Percentiles rank a stretch among this genome's conserved stretches.
Evolutionary conservation across 2,797 vertebrate genomes (phyloP).

Genomic region (Nyctibius grandis): DNA sequence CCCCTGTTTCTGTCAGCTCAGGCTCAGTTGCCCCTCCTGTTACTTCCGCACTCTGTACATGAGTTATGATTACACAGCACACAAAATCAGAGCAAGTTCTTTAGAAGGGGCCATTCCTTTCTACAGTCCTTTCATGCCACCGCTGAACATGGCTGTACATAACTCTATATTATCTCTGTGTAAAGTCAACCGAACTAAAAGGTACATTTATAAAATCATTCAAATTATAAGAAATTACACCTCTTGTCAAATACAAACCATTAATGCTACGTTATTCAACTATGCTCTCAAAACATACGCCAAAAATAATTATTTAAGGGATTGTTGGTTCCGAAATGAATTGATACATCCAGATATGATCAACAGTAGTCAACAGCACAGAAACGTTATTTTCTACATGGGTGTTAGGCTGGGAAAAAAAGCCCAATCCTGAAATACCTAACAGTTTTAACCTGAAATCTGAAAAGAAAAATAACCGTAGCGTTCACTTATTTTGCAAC

Average conservation of each 20-base stretch:
- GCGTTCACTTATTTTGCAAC: background rate
- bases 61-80: accelerated
- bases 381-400: background rate
- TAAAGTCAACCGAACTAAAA: background rate
- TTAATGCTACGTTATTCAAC: background rate
- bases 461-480: background rate
- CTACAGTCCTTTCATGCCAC: background rate
- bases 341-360: background rate
- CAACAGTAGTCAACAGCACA: background rate
- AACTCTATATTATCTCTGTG: background rate
- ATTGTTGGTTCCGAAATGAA: background rate
- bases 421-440: background rate
- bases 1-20: background rate
- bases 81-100: background rate
- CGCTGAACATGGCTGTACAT: accelerated
- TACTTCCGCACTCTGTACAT: background rate
- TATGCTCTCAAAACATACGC: background rate
- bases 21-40: background rate
- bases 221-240: background rate
- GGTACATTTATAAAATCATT: background rate
- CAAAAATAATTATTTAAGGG: background rate
- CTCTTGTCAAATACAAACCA: background rate
- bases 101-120: background rate
- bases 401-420: background rate
- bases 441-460: background rate